Evolutionary conservation across 92 coral and sea anemone species (phyloP), one percentile per base, ranked within the genome.

Genomic region (Desmophyllum pertusum): DNA sequence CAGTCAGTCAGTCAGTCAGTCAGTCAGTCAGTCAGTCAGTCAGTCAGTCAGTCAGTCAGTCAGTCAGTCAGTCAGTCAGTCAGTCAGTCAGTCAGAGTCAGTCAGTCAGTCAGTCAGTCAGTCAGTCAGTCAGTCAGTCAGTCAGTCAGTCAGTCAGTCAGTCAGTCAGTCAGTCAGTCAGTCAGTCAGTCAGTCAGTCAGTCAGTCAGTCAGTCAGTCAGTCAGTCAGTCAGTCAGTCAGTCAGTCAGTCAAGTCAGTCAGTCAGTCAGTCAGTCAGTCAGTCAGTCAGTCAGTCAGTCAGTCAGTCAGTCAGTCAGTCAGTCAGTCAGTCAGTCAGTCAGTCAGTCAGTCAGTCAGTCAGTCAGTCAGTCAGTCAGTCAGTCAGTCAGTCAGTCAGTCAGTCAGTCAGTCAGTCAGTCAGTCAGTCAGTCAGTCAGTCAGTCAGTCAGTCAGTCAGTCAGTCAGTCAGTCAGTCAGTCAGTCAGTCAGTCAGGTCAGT

Each of bases 161-260:
- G 68, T 31, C 68, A 63, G 68, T 63, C 68, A 55, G 30, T 55
- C 63, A 23, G 63, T 55, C 63, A 18, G 63, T 19, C 63, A 30
- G 36, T 46, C 2, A 0, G 15, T 0, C 15, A 46, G 10, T 46
- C 10, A 8, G 68, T 63, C 19, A 29, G 6, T 4, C 40, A 57
- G 33, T n/a, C 64, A n/a, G 64, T n/a, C n/a, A n/a, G n/a, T n/a
- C n/a, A n/a, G n/a, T n/a, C n/a, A n/a, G n/a, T n/a, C n/a, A n/a
- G n/a, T n/a, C n/a, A n/a, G n/a, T n/a, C n/a, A n/a, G n/a, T n/a
- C n/a, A n/a, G n/a, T n/a, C n/a, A n/a, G n/a, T n/a, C n/a, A n/a
- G n/a, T n/a, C n/a, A n/a, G n/a, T n/a, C n/a, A n/a, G n/a, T n/a
- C n/a, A n/a, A n/a, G n/a, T n/a, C n/a, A n/a, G n/a, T n/a, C n/a